A percentile compares a stretch with the other conserved stretches of the same genome.
Evolutionary conservation across 2,113 vertebrate species (phyloP).

Genomic region (Aspiorhynchus laticeps): DNA sequence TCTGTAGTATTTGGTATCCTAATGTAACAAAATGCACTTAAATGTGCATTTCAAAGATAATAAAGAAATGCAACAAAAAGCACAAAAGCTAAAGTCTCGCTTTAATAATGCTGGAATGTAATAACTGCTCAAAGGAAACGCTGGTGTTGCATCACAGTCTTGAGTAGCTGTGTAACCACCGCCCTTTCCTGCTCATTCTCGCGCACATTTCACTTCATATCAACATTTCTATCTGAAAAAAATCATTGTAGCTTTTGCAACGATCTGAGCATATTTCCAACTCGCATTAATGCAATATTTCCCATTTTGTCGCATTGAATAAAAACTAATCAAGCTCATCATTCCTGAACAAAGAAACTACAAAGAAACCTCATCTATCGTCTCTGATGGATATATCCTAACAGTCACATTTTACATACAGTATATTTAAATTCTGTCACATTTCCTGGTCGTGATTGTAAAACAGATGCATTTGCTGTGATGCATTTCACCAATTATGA

Average conservation of each 20-base stretch:
- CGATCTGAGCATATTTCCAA: neutral
- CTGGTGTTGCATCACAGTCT: slow-evolving; percentile 36
- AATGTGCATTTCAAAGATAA: neutral
- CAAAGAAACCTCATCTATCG: neutral
- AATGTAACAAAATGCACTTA: neutral
- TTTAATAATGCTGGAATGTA: neutral
- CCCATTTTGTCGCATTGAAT: neutral
- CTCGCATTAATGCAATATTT: neutral
- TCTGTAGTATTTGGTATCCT: neutral
- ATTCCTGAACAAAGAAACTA: slow-evolving; percentile 11
- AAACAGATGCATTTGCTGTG: neutral
- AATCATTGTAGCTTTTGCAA: neutral
- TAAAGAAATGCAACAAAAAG: neutral
- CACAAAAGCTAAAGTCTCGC: neutral
- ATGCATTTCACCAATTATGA: neutral
- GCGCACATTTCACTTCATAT: neutral
- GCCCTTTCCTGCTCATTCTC: slow-evolving; percentile 33
- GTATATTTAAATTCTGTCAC: neutral
- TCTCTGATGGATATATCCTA: neutral
- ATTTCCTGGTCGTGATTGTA: neutral
- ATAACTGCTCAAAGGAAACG: neutral
- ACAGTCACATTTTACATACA: neutral
- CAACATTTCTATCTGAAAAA: neutral
- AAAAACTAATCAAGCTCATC: neutral
- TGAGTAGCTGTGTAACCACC: slow-evolving; percentile 31